phyloP scores from a whole-genome alignment of 2,888 invertebrate genomes.

The Agrilus biguttatus region DNA sequence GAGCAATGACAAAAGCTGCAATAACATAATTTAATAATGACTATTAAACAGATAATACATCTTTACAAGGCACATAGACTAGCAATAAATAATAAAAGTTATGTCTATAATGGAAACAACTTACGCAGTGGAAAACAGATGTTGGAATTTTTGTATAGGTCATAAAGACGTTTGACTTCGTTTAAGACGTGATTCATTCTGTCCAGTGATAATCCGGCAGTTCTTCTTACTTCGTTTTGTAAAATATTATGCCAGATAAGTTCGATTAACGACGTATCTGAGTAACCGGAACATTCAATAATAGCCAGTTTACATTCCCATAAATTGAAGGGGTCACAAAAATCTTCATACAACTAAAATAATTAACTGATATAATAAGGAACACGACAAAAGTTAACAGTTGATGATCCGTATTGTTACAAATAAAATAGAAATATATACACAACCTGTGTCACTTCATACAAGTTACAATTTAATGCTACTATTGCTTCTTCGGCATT shows the following conservation, averaged over 20 bases:
- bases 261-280: slow-evolving; percentile 76
- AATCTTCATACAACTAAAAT: slow-evolving; percentile 70
- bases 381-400: too few species aligned
- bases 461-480: slow-evolving; percentile 64
- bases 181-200: slow-evolving; percentile 53
- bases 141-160: slow-evolving; percentile 65
- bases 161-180: slow-evolving; percentile 63
- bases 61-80: neutral
- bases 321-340: slow-evolving; percentile 77
- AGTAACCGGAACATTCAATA: slow-evolving; percentile 86
- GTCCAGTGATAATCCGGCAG: slow-evolving; percentile 36
- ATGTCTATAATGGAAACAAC: slow-evolving; percentile 15
- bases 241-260: slow-evolving; percentile 84
- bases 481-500: slow-evolving; percentile 42
- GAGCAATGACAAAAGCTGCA: slow-evolving; percentile 62
- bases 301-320: slow-evolving; percentile 93
- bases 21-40: slow-evolving; percentile 11
- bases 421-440: neutral
- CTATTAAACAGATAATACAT: neutral
- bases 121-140: slow-evolving; percentile 79
- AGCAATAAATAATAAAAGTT: neutral
- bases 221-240: slow-evolving; percentile 39
- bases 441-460: slow-evolving; percentile 70
- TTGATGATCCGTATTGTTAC: neutral
- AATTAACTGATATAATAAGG: slow-evolving; percentile 1